A percentile compares a stretch with the other conserved stretches of the same genome.
These are phyloP conservation scores for Alauda arvensis DNA, from an alignment of 2,797 vertebrate genomes.

Conservation along the genomic window DNA sequence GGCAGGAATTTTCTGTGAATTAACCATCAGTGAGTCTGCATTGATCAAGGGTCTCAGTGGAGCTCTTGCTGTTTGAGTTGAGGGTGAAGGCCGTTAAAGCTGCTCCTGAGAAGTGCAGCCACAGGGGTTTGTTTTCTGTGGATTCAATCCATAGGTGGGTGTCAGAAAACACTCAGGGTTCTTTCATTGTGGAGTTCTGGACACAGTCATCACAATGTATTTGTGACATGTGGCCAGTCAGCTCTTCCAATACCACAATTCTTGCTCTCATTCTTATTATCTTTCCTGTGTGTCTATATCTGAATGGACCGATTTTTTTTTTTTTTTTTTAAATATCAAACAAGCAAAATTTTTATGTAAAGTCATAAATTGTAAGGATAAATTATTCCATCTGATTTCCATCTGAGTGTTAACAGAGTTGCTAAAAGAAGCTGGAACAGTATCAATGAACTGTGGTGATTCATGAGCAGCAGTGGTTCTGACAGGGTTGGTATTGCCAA, in stretches of 20 bases:
- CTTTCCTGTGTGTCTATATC: neutral
- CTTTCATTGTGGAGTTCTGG: neutral
- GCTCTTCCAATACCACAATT: neutral
- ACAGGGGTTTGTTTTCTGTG: neutral
- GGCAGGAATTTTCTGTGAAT: neutral
- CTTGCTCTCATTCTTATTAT: neutral
- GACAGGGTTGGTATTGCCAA: neutral
- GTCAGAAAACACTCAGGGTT: neutral
- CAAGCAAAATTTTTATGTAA: neutral
- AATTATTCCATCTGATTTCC: neutral
- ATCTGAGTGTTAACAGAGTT: neutral
- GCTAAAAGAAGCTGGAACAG: neutral
- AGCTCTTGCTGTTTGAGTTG: neutral
- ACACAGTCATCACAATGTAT: neutral
- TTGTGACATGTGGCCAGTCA: neutral
- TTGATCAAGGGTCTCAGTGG: conserved; percentile 8
- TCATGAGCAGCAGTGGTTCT: neutral
- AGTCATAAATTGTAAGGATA: neutral
- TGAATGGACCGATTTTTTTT: neutral
- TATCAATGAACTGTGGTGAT: neutral
- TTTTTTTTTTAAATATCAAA: neutral
- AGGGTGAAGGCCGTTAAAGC: neutral
- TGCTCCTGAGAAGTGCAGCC: neutral
- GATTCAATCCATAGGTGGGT: rapidly evolving
- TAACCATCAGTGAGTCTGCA: neutral